Conservation (phyloP, 2,888 invertebrate species). For the Erebia ligea region DNA sequence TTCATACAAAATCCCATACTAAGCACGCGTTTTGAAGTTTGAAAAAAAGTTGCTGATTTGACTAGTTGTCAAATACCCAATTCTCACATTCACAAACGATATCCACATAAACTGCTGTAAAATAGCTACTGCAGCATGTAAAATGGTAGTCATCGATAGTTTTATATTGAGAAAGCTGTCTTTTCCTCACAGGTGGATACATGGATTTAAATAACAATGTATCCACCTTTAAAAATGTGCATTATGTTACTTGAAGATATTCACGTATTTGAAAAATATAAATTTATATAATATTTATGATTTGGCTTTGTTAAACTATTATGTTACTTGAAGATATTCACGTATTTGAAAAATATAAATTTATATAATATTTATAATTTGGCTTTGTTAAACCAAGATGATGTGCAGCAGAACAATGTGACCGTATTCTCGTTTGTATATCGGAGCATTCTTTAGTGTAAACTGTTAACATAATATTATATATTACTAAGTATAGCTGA, state of each 20-base stretch:
- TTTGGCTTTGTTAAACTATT: background rate
- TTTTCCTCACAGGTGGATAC: background rate
- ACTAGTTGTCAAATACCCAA: no score
- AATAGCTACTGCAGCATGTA: background rate
- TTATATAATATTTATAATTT: no score
- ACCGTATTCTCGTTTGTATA: background rate
- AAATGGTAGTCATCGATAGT: background rate
- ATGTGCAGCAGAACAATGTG: background rate
- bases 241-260: conserved; percentile 7
- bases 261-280: background rate
- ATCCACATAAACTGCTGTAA: background rate
- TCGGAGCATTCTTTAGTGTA: background rate
- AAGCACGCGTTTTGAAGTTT: no score
- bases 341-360: background rate
- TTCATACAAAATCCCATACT: no score
- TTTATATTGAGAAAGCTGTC: background rate
- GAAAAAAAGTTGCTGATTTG: no score
- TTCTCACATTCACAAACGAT: no score
- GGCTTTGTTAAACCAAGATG: background rate
- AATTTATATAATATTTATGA: no score
- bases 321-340: conserved; percentile 4
- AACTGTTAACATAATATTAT: no score
- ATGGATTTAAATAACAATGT: conserved; percentile 17
- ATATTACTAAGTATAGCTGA: no score
- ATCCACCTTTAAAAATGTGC: conserved; percentile 9